Conservation (phyloP, 2,797 vertebrate genomes). For the Sebastes steindachneri region DNA sequence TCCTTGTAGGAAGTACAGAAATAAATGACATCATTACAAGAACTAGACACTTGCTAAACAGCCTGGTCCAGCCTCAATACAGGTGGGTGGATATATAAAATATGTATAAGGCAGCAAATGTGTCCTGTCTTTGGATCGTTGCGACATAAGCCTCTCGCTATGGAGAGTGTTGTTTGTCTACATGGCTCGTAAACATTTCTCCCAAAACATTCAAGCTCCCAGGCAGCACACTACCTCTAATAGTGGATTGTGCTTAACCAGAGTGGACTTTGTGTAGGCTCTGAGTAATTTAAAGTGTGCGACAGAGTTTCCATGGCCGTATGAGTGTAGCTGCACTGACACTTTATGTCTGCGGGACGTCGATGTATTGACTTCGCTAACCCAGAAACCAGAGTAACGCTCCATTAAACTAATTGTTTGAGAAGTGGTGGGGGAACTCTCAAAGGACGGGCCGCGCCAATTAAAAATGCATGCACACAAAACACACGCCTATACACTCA, state of each 20-base stretch:
- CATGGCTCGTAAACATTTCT: neutral
- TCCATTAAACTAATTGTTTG: conserved; percentile 81
- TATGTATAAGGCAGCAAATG: neutral
- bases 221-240: neutral
- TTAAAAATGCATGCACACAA: conserved; percentile 55
- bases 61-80: neutral
- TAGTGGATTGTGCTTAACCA: conserved; percentile 18
- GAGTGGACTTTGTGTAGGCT: conserved; percentile 9
- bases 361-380: conserved; percentile 76
- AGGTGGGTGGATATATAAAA: neutral
- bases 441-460: conserved; percentile 52
- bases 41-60: neutral
- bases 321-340: conserved; percentile 44
- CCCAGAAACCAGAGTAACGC: conserved; percentile 70
- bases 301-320: conserved; percentile 19
- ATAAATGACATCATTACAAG: too few relatives aligned
- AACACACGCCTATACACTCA: conserved; percentile 7
- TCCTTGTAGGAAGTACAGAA: too few relatives aligned
- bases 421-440: conserved; percentile 64
- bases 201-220: neutral
- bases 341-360: conserved; percentile 58
- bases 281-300: conserved; percentile 24
- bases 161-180: neutral
- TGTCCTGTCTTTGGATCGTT: neutral
- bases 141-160: neutral